phyloP scores from a whole-genome alignment of 2,113 vertebrate genomes.

The Capreolus pygargus region DNA sequence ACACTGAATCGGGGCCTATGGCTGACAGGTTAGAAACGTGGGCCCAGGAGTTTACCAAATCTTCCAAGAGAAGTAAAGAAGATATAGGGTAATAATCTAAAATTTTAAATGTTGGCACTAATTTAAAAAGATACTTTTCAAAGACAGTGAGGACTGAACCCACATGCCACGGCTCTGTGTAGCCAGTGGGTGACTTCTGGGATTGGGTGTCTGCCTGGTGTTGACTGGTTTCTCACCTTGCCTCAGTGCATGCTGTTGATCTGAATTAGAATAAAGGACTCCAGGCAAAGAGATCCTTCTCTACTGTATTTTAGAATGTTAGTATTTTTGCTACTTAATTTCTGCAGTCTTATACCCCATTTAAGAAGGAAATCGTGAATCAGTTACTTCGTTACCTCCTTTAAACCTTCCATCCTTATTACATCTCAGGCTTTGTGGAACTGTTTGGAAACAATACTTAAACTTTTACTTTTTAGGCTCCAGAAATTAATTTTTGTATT shows the following conservation, averaged over 20 bases:
- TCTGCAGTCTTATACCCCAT: neutral
- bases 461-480: neutral
- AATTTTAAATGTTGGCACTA: conserved; percentile 8
- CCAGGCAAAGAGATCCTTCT: neutral
- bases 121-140: neutral
- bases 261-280: neutral
- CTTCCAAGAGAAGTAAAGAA: neutral
- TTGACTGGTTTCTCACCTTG: neutral
- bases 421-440: neutral
- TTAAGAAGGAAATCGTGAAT: neutral
- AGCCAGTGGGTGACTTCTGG: neutral
- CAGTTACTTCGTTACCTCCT: neutral
- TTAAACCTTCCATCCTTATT: neutral
- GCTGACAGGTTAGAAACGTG: neutral
- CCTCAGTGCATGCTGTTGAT: neutral
- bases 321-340: neutral
- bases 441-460: neutral
- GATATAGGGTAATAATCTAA: neutral
- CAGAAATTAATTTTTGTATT: neutral
- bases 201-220: neutral
- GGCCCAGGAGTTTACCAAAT: neutral
- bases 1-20: neutral
- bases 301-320: neutral
- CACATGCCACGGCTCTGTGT: neutral
- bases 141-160: neutral